Percentiles rank a stretch among this genome's conserved stretches.
Evolutionary conservation across 2,113 vertebrate genomes (phyloP).

Genomic region (Poicephalus meyeri): DNA sequence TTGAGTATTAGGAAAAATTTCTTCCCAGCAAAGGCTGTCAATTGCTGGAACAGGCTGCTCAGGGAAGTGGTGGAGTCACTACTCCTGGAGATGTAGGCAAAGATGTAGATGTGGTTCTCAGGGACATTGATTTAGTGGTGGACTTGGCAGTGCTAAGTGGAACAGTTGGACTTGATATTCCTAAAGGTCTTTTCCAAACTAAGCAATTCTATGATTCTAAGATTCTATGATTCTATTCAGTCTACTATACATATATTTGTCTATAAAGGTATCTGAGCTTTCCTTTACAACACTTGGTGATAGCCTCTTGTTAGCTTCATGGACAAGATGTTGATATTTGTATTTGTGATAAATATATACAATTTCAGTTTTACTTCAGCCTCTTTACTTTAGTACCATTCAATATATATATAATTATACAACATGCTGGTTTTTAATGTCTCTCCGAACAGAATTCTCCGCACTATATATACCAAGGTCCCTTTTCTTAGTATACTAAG

Average conservation of each 20-base stretch:
- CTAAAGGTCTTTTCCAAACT: background rate
- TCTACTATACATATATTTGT: background rate
- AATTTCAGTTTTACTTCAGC: background rate
- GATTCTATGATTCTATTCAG: background rate
- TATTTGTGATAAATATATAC: background rate
- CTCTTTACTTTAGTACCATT: background rate
- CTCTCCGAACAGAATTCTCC: background rate
- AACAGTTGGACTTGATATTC: background rate
- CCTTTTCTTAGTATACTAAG: background rate
- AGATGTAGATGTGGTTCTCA: background rate
- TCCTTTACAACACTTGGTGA: background rate
- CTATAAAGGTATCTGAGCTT: background rate
- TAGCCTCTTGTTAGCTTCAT: background rate
- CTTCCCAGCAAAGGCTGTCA: background rate
- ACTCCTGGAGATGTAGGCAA: background rate
- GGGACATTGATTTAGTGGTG: background rate
- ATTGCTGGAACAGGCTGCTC: background rate
- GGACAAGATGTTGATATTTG: background rate
- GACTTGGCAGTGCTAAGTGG: background rate
- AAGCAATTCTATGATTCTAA: background rate
- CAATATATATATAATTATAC: background rate
- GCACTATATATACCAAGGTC: background rate
- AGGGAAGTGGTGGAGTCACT: background rate
- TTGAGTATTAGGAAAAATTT: background rate
- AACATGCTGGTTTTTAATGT: background rate